A percentile compares a stretch with the other conserved stretches of the same genome.
These are phyloP conservation scores for Slavum lentiscoides DNA, from an alignment of 2,888 invertebrate species.

Conservation along the genomic window DNA sequence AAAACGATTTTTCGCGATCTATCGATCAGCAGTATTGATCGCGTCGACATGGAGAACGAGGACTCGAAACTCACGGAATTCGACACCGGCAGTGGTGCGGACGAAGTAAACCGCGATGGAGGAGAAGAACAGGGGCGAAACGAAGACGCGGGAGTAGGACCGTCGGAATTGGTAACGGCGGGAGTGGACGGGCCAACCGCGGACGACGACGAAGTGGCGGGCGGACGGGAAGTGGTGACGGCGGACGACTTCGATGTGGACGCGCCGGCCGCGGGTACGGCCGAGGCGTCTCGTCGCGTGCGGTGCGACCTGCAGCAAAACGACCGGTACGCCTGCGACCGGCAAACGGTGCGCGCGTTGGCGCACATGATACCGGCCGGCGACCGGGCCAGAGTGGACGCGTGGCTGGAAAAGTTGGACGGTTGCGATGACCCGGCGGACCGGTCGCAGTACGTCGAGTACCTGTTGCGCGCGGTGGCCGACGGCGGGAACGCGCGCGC, in stretches of 20 bases:
- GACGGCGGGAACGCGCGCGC: background rate
- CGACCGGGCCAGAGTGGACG: conserved; percentile 7
- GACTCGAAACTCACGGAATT: no score
- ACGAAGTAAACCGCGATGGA: no score
- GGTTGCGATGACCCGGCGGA: background rate
- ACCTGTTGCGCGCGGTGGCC: background rate
- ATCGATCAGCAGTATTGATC: no score
- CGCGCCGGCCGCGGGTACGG: background rate
- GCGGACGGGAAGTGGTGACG: no score
- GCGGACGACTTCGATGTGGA: background rate
- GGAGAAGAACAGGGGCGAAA: no score
- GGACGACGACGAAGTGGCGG: no score
- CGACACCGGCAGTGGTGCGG: no score
- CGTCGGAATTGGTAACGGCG: background rate
- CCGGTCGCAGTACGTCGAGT: conserved; percentile 1
- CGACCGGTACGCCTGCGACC: background rate
- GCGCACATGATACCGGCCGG: background rate
- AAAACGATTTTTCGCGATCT: no score
- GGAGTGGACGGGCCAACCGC: background rate
- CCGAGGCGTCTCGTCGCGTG: background rate
- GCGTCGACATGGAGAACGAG: no score
- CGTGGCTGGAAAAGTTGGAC: conserved; percentile 25
- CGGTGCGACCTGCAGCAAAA: background rate
- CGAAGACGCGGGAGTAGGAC: no score
- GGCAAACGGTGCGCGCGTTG: conserved; percentile 5